Evolutionary conservation across 30 jellyfish, hydroid and myxozoan species (phyloP).

Genomic region (Aurelia coerulea): DNA sequence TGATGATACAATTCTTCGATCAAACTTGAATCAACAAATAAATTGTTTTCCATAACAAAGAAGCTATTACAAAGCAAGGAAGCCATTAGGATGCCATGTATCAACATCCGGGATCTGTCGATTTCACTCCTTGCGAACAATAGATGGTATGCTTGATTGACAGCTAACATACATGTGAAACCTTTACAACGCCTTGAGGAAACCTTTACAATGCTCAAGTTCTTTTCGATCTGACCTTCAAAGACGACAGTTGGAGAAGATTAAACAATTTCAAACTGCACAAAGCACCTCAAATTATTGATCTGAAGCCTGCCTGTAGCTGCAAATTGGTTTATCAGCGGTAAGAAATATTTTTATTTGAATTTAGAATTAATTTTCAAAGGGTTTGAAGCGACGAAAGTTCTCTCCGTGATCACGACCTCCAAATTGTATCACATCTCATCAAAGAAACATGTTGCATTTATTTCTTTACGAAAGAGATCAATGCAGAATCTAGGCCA

Average conservation of each 20-base stretch:
- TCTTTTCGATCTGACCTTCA: constrained; percentile 40
- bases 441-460: constrained; percentile 18
- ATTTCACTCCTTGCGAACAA: constrained; percentile 67
- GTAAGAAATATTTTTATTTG: neutral
- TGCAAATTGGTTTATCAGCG: neutral
- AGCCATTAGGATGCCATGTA: constrained; percentile 57
- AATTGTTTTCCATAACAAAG: constrained; percentile 4
- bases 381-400: constrained; percentile 46
- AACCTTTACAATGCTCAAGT: constrained; percentile 22
- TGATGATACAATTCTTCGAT: too few species aligned
- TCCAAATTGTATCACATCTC: too few species aligned
- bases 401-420: neutral
- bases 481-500: constrained; percentile 21
- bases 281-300: neutral
- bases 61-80: constrained; percentile 17
- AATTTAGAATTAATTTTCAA: neutral
- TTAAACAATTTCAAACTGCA: neutral
- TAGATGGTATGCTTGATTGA: constrained; percentile 79
- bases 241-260: constrained; percentile 19
- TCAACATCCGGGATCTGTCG: constrained; percentile 74
- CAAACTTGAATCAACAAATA: neutral
- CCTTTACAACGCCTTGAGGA: constrained; percentile 85
- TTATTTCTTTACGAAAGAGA: neutral
- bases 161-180: constrained; percentile 74
- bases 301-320: neutral